These are phyloP conservation scores for Daubentonia madagascariensis DNA, from an alignment of 2,113 vertebrate species.

Conservation along the genomic window DNA sequence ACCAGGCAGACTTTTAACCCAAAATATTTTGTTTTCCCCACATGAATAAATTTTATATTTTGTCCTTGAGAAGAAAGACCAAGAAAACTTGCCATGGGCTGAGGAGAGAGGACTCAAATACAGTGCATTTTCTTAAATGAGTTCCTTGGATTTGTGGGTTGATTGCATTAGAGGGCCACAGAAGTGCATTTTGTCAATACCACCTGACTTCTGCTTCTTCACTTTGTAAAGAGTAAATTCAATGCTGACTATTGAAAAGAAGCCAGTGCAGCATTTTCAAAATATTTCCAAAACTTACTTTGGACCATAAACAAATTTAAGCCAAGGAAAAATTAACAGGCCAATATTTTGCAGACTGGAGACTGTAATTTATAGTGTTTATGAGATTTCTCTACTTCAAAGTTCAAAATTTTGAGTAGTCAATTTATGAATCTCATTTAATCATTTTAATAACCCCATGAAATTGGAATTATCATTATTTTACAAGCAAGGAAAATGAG, in stretches of 20 bases:
- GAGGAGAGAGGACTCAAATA: not conserved
- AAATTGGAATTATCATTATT: not conserved
- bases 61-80: not conserved
- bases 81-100: not conserved
- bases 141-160: conserved; percentile 25
- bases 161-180: not conserved
- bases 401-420: conserved; percentile 34
- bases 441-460: not conserved
- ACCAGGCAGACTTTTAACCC: conserved; percentile 11
- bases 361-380: not conserved
- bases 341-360: not conserved
- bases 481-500: not conserved
- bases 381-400: conserved; percentile 30
- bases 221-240: conserved; percentile 39
- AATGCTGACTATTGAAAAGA: not conserved
- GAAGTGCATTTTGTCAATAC: conserved; percentile 14
- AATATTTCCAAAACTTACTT: not conserved
- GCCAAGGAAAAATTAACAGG: not conserved
- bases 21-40: conserved; percentile 12
- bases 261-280: conserved; percentile 6
- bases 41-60: not conserved
- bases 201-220: conserved; percentile 9
- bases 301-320: conserved; percentile 4
- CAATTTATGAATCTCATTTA: not conserved
- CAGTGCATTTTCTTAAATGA: conserved; percentile 9